Evolutionary conservation across 2,888 invertebrate species (phyloP), one percentile per base, ranked within the genome.

Genomic region (Drosophila nr. medialis): DNA sequence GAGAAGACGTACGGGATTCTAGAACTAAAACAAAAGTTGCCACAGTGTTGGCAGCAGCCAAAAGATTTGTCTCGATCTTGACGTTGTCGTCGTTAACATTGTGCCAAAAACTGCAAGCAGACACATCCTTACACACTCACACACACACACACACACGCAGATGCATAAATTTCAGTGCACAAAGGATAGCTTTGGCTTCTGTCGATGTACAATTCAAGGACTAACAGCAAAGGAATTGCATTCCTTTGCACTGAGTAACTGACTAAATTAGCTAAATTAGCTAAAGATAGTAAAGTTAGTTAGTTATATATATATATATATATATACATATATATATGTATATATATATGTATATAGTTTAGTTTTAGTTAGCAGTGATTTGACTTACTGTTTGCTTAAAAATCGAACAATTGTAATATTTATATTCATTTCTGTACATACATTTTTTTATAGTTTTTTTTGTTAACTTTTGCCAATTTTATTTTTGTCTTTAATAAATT

Each of bases 21-120:
- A 67, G 62, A 83, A 80, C 81, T 71, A 80, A 81, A 84, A 84
- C 81, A 77, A 81, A 77, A 86, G 73, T 64, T 60, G 63, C 66
- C 60, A 64, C 70, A 80, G 72, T 72, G 56, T 58, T 58, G 66
- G 79, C 75, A 60, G 53, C 58, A 72, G 66, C 53, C 69, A 70
- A 70, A 68, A 71, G 65, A 51, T 68, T 78, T 63, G 64, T 66
- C 61, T 69, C 48, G 48, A 64, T 51, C 64, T 62, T 65, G 64
- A 56, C 60, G 61, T 55, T 50, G 62, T 60, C 56, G 71, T 71
- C 63, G 79, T 81, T 84, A 77, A 64, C 80, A 73, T 77, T 73
- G 58, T 55, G 77, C 84, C 71, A 75, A 71, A 49, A 78, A 69
- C 54, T 64, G 34, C 50, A 56, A 13, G 10, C 55, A 54, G 10